Evolutionary conservation across 2,888 invertebrate species (phyloP), one percentile per base, ranked within the genome.

Genomic region (Drosophila colorata): DNA sequence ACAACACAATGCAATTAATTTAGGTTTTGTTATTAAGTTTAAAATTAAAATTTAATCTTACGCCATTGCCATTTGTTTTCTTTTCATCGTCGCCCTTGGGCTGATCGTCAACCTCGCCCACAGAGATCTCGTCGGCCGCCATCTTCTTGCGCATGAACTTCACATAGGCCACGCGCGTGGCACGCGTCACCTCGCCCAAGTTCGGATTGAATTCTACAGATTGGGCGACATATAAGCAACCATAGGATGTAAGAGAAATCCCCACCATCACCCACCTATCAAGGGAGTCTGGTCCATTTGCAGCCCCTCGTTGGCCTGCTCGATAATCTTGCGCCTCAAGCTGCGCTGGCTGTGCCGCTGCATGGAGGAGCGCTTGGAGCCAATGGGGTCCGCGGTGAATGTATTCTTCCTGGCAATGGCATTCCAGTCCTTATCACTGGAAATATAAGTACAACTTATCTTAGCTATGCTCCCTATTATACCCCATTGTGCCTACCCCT

Each of bases 101-200:
- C 2, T 47, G 63, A 5, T 63, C 74, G 0, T 79, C 78, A 0
- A 37, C 78, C 0, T 71, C 81, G 2, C 38, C 47, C 16, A 88
- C 60, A 4, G 88, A 95, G 0, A 94, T 93, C 40, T 91, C 91
- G 5, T 91, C 90, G 7, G 90, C 90, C 55, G 94, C 94, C 74
- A 95, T 93, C 92, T 96, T 95, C 89, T 94, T 95, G 69, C 95
- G 94, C 95, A 97, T 97, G 90, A 97, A 97, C 92, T 97, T 97
- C 55, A 96, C 97, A 83, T 97, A 97, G 0, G 97, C 97, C 14
- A 97, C 95, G 80, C 97, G 93, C 0, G 97, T 96, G 1, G 95
- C 95, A 0, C 96, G 95, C 1, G 96, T 95, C 1, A 97, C 95
- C 0, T 94, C 94, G 2, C 95, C 94, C 33, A 97, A 92, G 78